Percentiles rank a stretch among this genome's conserved stretches.
Evolutionary conservation across 2,888 invertebrate species (phyloP).

Genomic region (Melipona bicolor): DNA sequence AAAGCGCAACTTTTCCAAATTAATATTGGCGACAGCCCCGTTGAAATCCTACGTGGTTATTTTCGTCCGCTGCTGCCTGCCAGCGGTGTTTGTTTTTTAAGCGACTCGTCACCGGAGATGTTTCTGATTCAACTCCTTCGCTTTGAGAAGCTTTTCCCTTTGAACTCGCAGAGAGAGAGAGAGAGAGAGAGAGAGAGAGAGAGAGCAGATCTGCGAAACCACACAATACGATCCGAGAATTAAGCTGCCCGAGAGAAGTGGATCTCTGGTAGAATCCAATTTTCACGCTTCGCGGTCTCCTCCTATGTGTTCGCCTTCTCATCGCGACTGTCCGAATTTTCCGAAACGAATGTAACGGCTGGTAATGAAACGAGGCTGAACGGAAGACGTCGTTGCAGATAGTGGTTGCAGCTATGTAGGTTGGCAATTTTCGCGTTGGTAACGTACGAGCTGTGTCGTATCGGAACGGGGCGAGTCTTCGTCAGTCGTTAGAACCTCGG

Average conservation of each 20-base stretch:
- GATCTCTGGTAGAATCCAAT: neutral
- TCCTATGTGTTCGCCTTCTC: neutral
- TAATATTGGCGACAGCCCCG: constrained; percentile 51
- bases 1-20: constrained; percentile 40
- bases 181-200: no score
- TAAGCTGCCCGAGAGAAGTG: neutral
- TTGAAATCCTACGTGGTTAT: constrained; percentile 39
- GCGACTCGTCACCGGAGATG: neutral
- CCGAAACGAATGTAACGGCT: neutral
- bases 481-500: constrained; percentile 37
- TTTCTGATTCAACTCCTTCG: neutral
- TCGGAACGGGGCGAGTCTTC: neutral
- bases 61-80: neutral
- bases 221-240: neutral
- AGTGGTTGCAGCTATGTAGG: neutral
- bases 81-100: constrained; percentile 14
- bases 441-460: constrained; percentile 1
- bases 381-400: neutral
- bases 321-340: neutral
- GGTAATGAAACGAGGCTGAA: constrained; percentile 26
- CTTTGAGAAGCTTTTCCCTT: neutral
- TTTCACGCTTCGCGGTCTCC: neutral
- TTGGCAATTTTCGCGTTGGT: constrained; percentile 6
- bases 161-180: no score
- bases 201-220: neutral